Percentiles rank a stretch among this genome's conserved stretches.
Conservation (phyloP, 2,797 vertebrate species). For the Hirundo rustica region DNA sequence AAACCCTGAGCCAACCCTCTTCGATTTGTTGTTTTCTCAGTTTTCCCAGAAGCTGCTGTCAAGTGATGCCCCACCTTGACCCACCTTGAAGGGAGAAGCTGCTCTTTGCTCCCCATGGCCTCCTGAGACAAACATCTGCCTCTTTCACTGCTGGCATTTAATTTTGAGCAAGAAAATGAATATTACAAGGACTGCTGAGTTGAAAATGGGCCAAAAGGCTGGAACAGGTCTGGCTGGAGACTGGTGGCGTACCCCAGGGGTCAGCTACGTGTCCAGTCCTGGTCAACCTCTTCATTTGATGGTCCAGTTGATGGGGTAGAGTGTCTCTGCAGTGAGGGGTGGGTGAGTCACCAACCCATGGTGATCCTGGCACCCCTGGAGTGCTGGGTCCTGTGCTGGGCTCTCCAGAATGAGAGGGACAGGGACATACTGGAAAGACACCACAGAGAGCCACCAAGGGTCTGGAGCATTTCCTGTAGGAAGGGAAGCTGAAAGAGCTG, state of each 20-base stretch:
- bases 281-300: neutral
- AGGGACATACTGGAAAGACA: neutral
- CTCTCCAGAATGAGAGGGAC: neutral
- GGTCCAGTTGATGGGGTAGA: neutral
- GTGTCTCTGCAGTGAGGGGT: neutral
- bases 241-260: neutral
- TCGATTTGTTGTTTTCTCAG: neutral
- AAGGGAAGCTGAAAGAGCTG: neutral
- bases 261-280: neutral
- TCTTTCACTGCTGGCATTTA: neutral
- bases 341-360: neutral
- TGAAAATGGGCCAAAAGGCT: neutral
- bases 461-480: fast-evolving
- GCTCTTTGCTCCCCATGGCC: fast-evolving
- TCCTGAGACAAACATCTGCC: neutral
- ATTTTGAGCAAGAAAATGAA: neutral
- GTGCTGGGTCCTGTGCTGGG: neutral
- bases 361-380: neutral
- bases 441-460: neutral
- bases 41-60: neutral
- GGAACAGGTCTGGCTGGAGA: neutral
- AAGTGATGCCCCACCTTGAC: neutral
- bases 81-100: neutral
- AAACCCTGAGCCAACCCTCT: neutral
- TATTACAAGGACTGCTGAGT: neutral